A percentile compares a stretch with the other conserved stretches of the same genome.
phyloP scores from a whole-genome alignment of 1,140 invertebrate genomes.

The Tetramorium simillimum region DNA sequence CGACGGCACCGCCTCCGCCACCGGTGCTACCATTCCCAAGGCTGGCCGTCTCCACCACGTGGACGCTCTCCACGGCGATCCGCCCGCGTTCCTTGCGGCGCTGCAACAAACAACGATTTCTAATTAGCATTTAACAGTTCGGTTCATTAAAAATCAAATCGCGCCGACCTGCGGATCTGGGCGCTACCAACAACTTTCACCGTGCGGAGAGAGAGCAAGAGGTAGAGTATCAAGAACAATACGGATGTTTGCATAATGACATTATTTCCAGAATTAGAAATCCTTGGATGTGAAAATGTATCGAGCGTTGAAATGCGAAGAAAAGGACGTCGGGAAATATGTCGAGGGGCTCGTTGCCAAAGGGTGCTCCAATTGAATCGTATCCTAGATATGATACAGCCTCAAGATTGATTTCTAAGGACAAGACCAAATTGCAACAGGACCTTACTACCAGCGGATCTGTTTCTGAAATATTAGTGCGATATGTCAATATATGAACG shows the following conservation, averaged over 20 bases:
- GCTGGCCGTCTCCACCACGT: constrained; percentile 91
- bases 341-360: background rate
- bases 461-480: background rate
- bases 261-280: background rate
- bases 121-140: background rate
- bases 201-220: background rate
- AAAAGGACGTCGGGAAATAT: background rate
- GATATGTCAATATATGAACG: background rate
- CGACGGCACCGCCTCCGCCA: constrained; percentile 69
- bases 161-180: background rate
- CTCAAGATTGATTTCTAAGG: background rate
- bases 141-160: background rate
- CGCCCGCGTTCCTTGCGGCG: constrained; percentile 92
- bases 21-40: constrained; percentile 84
- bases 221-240: background rate
- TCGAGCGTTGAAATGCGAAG: background rate
- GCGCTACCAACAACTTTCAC: constrained; percentile 8
- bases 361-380: background rate
- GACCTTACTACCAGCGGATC: background rate
- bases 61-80: constrained; percentile 90
- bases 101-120: constrained; percentile 82
- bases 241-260: background rate
- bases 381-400: background rate
- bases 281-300: background rate
- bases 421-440: constrained; percentile 6